Percentiles rank a stretch among this genome's conserved stretches.
Conservation (phyloP, 2,888 invertebrate genomes). For the Bombyx huttoni region DNA sequence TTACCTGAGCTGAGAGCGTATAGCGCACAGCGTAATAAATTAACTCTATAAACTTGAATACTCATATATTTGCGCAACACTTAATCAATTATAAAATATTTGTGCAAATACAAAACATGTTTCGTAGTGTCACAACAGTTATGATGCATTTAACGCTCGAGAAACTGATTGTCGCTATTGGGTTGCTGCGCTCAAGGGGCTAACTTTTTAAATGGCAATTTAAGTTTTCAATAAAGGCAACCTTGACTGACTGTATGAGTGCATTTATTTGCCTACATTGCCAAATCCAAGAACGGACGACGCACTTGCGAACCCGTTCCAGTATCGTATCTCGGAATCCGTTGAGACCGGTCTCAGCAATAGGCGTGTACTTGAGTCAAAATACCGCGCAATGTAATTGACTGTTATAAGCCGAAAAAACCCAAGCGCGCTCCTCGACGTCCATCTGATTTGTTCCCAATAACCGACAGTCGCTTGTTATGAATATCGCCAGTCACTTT, state of each 20-base stretch:
- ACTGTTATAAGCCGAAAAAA: conserved; percentile 13
- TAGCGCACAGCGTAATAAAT: too few relatives aligned
- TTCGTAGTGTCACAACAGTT: background rate
- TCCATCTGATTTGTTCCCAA: conserved; percentile 13
- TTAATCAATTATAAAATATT: too few relatives aligned
- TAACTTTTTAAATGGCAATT: conserved; percentile 5
- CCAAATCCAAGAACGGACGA: conserved; percentile 30
- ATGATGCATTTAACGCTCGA: background rate
- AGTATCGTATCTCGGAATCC: conserved; percentile 30
- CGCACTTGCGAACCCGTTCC: conserved; percentile 42
- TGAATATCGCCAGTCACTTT: conserved; percentile 10
- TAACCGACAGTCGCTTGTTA: conserved; percentile 9
- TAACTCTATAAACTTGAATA: too few relatives aligned
- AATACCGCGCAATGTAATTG: conserved; percentile 27
- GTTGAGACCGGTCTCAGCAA: conserved; percentile 39
- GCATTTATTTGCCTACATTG: conserved; percentile 39
- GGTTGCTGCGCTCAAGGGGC: background rate
- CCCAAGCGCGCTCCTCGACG: background rate
- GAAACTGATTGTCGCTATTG: background rate
- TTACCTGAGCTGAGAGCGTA: too few relatives aligned
- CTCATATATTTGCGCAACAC: too few relatives aligned
- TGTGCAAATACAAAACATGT: too few relatives aligned
- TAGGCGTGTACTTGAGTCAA: conserved; percentile 21
- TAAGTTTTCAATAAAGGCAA: conserved; percentile 13
- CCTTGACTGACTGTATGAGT: conserved; percentile 19